Percentiles rank a stretch among this genome's conserved stretches.
Evolutionary conservation across 2,113 vertebrate species (phyloP).

Genomic region (Erythrolamprus reginae): DNA sequence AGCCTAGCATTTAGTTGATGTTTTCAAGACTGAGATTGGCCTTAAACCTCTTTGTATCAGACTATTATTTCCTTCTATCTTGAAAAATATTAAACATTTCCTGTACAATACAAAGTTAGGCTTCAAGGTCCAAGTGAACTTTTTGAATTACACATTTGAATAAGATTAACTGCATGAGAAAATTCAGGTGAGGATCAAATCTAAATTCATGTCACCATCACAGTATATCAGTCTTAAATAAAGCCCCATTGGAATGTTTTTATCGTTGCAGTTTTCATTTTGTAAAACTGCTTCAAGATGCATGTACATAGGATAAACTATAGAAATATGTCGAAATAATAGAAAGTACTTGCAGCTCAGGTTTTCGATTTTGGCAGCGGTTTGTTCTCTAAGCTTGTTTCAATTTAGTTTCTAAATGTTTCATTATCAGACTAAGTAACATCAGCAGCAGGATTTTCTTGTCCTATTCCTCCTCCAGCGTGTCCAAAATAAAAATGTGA

Average conservation of each 20-base stretch:
- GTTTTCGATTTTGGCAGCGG: too few relatives aligned
- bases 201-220: background rate
- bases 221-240: background rate
- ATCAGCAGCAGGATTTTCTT: too few relatives aligned
- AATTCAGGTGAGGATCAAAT: background rate
- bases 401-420: too few relatives aligned
- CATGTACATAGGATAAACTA: background rate
- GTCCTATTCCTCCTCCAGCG: too few relatives aligned
- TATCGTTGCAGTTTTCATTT: background rate
- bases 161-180: constrained; percentile 7
- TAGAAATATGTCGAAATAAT: background rate
- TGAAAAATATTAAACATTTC: background rate
- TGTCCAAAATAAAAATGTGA: background rate
- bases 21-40: constrained; percentile 22
- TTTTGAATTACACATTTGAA: constrained; percentile 21
- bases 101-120: background rate
- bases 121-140: background rate
- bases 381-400: too few relatives aligned
- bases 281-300: background rate
- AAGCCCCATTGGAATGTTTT: background rate
- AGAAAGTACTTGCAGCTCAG: too few relatives aligned
- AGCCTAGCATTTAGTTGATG: background rate
- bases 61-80: background rate
- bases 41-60: background rate
- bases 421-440: too few relatives aligned